Evolutionary conservation across 2,113 vertebrate species (phyloP).

Genomic region (Psephotus haematonotus): DNA sequence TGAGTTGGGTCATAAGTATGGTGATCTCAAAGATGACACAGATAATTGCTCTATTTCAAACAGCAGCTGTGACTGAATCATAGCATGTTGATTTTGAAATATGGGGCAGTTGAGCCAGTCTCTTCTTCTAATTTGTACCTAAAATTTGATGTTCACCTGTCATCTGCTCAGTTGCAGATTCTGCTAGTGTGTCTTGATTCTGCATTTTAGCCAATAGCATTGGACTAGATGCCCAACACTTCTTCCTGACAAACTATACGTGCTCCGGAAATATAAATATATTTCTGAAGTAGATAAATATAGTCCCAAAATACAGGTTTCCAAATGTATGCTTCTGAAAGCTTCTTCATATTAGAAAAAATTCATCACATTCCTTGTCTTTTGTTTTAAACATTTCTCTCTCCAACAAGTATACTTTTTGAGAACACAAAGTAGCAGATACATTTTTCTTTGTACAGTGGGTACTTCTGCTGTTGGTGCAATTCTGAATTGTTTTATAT

Average conservation of each 20-base stretch:
- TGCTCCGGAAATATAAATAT: neutral
- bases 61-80: neutral
- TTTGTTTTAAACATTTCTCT: neutral
- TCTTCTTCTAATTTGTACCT: neutral
- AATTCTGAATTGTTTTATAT: neutral
- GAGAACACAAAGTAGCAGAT: neutral
- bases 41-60: neutral
- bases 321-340: neutral
- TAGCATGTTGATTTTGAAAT: neutral
- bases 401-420: neutral
- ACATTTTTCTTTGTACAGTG: neutral
- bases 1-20: neutral
- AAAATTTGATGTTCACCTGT: neutral
- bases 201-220: neutral
- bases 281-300: neutral
- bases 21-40: neutral
- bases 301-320: neutral
- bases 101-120: accelerated
- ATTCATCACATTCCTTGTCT: neutral
- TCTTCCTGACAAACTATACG: neutral
- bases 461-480: neutral
- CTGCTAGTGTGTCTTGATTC: neutral
- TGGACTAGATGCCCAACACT: neutral
- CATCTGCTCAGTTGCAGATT: neutral
- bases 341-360: neutral